Evolutionary conservation across 1,140 invertebrate genomes (phyloP).

Genomic region (Maconellicoccus hirsutus): DNA sequence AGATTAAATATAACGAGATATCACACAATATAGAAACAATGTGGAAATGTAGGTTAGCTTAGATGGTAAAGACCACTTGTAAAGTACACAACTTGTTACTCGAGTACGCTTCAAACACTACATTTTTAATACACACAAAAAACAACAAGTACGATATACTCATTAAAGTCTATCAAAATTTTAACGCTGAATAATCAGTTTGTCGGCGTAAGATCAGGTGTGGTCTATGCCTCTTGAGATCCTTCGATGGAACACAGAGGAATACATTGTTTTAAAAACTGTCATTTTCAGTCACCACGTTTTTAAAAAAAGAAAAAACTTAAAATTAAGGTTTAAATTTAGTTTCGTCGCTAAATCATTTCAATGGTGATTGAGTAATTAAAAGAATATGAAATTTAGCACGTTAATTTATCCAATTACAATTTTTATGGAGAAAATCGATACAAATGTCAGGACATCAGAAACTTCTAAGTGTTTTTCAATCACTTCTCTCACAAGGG

Average conservation of each 20-base stretch:
- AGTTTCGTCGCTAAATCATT: too few relatives aligned
- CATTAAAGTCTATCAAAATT: background rate
- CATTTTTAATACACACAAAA: background rate
- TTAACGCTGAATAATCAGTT: background rate
- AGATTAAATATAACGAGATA: background rate
- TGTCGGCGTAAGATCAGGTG: background rate
- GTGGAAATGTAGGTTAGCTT: background rate
- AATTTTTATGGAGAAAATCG: too few relatives aligned
- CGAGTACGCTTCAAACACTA: background rate
- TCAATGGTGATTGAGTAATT: too few relatives aligned
- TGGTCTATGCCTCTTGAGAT: background rate
- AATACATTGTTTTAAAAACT: too few relatives aligned
- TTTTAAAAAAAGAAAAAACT: too few relatives aligned
- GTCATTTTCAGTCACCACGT: too few relatives aligned
- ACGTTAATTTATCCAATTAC: too few relatives aligned
- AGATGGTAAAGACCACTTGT: constrained; percentile 3
- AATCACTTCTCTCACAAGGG: background rate
- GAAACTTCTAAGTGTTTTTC: background rate
- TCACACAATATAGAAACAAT: background rate
- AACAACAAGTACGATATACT: background rate
- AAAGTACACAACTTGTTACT: background rate
- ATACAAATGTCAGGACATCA: background rate
- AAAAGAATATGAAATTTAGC: too few relatives aligned
- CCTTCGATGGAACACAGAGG: too few relatives aligned
- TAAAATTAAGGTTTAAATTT: too few relatives aligned